phyloP scores from a whole-genome alignment of 2,888 invertebrate species.

The Sylvicola cinctus region DNA sequence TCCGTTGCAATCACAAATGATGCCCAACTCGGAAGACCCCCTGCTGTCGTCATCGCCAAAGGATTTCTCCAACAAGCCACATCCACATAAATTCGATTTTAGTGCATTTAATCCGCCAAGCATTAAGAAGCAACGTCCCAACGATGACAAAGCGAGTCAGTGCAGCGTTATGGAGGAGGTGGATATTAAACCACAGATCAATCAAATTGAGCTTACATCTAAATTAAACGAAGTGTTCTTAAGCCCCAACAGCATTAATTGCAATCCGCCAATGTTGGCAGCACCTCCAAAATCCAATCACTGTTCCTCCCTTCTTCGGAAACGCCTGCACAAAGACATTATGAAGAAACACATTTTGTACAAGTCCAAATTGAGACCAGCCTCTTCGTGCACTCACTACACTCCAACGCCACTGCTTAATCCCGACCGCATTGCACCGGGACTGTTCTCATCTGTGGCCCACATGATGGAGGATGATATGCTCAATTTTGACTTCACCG shows the following conservation, averaged over 20 bases:
- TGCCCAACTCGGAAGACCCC: constrained; percentile 76
- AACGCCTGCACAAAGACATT: constrained; percentile 21
- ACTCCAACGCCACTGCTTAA: constrained; percentile 90
- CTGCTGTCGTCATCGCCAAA: constrained; percentile 64
- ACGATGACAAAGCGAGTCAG: constrained; percentile 34
- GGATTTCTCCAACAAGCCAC: constrained; percentile 34
- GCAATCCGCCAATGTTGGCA: constrained; percentile 19
- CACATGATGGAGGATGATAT: constrained; percentile 16
- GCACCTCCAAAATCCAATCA: constrained; percentile 14
- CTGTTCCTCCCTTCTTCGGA: constrained; percentile 28
- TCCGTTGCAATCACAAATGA: constrained; percentile 59
- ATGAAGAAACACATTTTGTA: constrained; percentile 1
- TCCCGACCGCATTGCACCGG: constrained; percentile 74
- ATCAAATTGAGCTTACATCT: constrained; percentile 3
- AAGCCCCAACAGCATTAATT: neutral
- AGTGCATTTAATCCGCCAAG: constrained; percentile 9
- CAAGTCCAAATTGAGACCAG: constrained; percentile 13
- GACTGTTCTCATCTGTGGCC: constrained; percentile 36
- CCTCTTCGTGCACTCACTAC: constrained; percentile 35
- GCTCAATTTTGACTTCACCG: constrained; percentile 19
- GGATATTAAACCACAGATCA: constrained; percentile 24
- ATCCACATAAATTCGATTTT: constrained; percentile 6
- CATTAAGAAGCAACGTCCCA: constrained; percentile 8
- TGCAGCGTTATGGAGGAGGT: too few species aligned
- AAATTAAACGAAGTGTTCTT: neutral